These are phyloP conservation scores for Apodemus speciosus DNA, from an alignment of 2,113 vertebrate species.

Conservation along the genomic window DNA sequence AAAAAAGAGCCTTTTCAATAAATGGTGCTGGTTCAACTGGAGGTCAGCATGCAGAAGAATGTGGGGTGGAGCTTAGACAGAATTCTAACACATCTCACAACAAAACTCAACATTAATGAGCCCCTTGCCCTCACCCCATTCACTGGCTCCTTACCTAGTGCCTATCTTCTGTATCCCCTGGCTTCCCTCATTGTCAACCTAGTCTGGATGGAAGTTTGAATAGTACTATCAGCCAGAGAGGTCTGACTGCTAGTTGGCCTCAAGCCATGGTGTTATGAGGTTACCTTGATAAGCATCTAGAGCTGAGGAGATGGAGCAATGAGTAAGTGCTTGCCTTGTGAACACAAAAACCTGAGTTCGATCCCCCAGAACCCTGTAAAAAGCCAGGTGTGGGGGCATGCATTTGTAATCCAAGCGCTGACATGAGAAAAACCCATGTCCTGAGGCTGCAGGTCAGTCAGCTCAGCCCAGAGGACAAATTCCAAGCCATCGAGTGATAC, in stretches of 20 bases:
- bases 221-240: constrained; percentile 90
- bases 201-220: constrained; percentile 51
- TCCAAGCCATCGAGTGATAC: not conserved
- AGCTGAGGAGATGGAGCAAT: not conserved
- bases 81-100: too few species aligned
- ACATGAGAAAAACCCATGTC: not conserved
- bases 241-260: constrained; percentile 88
- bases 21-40: too few species aligned
- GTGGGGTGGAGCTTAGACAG: too few species aligned
- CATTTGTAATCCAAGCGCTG: not conserved
- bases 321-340: not conserved
- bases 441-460: not conserved
- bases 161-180: not conserved
- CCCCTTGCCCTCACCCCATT: not conserved
- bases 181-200: not conserved
- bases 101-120: not conserved
- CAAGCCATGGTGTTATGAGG: constrained; percentile 81
- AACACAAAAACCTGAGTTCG: not conserved
- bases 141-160: not conserved
- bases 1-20: too few species aligned
- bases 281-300: constrained; percentile 84
- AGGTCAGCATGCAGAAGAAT: too few species aligned
- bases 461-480: not conserved
- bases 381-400: not conserved
- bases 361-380: not conserved